Conservation (phyloP, 2,113 vertebrate genomes). For the Irena cyanogastra region DNA sequence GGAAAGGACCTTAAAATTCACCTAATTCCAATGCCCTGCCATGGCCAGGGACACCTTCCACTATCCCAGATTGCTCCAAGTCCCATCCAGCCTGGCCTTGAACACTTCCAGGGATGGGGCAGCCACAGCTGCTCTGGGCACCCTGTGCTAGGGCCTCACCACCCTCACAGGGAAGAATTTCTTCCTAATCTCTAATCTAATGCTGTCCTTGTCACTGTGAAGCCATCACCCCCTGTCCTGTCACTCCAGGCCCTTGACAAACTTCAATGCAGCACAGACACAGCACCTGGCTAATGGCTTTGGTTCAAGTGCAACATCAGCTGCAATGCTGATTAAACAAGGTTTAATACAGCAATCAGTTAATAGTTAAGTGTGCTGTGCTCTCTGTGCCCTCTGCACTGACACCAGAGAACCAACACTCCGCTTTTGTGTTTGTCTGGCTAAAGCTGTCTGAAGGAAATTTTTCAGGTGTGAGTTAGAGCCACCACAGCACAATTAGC, state of each 20-base stretch:
- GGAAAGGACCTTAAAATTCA: not conserved
- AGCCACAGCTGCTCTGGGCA: not conserved
- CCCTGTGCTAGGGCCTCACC: accelerated
- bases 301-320: not conserved
- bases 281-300: not conserved
- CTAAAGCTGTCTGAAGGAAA: not conserved
- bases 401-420: not conserved
- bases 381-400: not conserved
- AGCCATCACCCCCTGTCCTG: not conserved
- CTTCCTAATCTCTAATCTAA: not conserved
- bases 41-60: not conserved
- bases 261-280: not conserved
- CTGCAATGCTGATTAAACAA: accelerated
- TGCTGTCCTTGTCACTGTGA: not conserved
- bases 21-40: accelerated
- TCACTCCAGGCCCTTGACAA: not conserved
- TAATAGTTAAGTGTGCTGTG: accelerated
- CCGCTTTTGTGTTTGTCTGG: not conserved
- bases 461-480: not conserved
- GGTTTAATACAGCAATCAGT: not conserved
- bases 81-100: not conserved
- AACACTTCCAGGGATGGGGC: not conserved
- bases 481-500: not conserved
- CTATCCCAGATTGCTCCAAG: accelerated
- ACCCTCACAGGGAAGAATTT: not conserved